Base-by-base conservation (phyloP, 1,140 invertebrate species). In the Neodiprion virginianus region DNA sequence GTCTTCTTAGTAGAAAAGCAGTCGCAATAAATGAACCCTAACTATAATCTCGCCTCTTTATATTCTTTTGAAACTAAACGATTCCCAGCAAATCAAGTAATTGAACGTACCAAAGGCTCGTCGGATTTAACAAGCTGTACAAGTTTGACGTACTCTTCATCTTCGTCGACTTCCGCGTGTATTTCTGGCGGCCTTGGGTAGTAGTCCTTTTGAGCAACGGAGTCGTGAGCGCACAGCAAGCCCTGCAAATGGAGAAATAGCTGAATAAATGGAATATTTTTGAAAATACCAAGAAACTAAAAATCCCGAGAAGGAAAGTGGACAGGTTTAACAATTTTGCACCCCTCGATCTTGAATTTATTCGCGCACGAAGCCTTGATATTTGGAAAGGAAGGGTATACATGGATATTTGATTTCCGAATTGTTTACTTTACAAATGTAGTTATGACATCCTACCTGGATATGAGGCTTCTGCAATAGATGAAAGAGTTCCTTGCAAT, bases 61-160 rank as follows among this genome's bases (percentile, higher is more conserved):
- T 40, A 40, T 5, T 40, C 28, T 40, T 40, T 40, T 40, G 28
- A 40, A 40, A 40, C 28, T 40, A 40, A 40, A 40, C 28, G 5
- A 40, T 40, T 40, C 28, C 28, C 28, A 40, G 28, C 28, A 40
- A 40, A 40, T 40, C 28, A 40, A 40, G 28, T 40, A 69, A 47
- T 69, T 8, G 12, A 69, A 90, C 94, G 92, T 92, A 98, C 97
- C 95, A 99, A 89, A 67, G 97, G 97, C 89, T 99, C 97, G 87
- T 98, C 96, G 87, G 96, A 97, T 88, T 99, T 99, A 47, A 98
- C 96, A 74, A 99, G 91, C 88, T 98, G 96, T 40, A 99, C 97
- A 87, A 99, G 98, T 91, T 99, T 98, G 72, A 99, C 94, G 48
- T 97, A 97, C 86, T 97, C 96, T 87, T 98, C 97, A 84, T 96